Evolutionary conservation across 2,888 invertebrate species (phyloP), one percentile per base, ranked within the genome.

Genomic region (Adelognathus sp.): DNA sequence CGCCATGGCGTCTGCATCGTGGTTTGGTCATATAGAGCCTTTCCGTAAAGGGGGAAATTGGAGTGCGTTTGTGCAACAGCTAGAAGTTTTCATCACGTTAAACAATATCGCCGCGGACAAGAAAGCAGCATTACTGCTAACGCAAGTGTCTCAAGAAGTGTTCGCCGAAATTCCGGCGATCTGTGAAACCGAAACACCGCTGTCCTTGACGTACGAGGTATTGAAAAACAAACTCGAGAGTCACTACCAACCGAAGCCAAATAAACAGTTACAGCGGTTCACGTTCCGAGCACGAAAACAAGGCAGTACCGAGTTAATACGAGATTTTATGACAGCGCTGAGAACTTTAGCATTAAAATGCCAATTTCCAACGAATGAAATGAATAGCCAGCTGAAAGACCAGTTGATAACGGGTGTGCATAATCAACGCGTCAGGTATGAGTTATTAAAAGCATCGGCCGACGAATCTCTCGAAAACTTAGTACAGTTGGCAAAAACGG

Each of bases 361-460:
- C 29, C 21, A 71, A n/a, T 76, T 76, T 46, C 1, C 41, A 16
- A 1, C 18, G 14, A 3, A 27, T 3, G 71, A 71, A 16, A 7
- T 61, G 11, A 46, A 76, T 5, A 56, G 44, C 6, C 50, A 71
- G 2, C 7, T 71, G 4, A 71, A 63, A 46, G 64, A 71, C 24
- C 76, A 76, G 24, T 58, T 77, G 9, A 67, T 77, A 18, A 29
- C 18, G 6, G 54, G 77, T 39, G 63, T 76, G 1, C 18, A 54
- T n/a, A 60, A 50, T 41, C 7, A 36, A 18, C 18, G 44, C 1
- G 58, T 72, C n/a, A 61, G 54, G 24, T 58, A 73, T 18, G 72
- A 77, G 44, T 9, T 72, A 9, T 1, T 77, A 2, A 73, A 67
- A 41, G n/a, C 52, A 27, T 44, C 64, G 3, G 46, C 14, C 6